Conservation (phyloP, 2,888 invertebrate genomes). For the Allolobophora icterica region DNA sequence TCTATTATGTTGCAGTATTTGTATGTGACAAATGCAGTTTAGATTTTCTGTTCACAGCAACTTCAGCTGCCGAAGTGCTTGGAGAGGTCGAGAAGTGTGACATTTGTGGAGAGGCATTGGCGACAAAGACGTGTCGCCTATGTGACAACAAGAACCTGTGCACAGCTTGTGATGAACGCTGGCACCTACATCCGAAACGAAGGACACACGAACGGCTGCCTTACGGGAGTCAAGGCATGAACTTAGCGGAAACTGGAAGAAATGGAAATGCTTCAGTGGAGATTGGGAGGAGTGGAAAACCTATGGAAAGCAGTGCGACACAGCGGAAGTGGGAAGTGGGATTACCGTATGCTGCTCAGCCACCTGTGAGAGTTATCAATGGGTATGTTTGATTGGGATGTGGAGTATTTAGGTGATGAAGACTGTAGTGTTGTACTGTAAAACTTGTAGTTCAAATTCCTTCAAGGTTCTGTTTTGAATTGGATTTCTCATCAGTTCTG, state of each 20-base stretch:
- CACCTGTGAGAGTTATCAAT: not conserved
- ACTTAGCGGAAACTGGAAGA: no score
- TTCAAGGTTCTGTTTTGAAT: not conserved
- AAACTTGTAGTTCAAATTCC: not conserved
- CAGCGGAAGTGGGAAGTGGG: not conserved
- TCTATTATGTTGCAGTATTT: not conserved
- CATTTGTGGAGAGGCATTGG: not conserved
- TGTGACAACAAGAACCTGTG: not conserved
- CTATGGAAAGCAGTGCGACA: not conserved
- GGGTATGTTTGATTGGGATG: not conserved
- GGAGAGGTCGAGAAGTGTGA: not conserved
- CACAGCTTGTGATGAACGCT: not conserved
- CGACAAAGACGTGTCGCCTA: not conserved
- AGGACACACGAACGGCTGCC: not conserved
- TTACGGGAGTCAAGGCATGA: not conserved
- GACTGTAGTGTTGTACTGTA: not conserved
- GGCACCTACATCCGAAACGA: not conserved
- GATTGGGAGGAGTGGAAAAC: not conserved
- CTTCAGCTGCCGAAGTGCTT: not conserved
- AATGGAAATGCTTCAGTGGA: not conserved
- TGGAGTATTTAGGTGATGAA: not conserved
- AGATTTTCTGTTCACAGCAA: constrained; percentile 7
- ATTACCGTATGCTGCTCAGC: not conserved
- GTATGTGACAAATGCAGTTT: not conserved
- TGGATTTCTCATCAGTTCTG: not conserved